Evolutionary conservation across 2,113 vertebrate genomes (phyloP).

Genomic region (Hoplias malabaricus): DNA sequence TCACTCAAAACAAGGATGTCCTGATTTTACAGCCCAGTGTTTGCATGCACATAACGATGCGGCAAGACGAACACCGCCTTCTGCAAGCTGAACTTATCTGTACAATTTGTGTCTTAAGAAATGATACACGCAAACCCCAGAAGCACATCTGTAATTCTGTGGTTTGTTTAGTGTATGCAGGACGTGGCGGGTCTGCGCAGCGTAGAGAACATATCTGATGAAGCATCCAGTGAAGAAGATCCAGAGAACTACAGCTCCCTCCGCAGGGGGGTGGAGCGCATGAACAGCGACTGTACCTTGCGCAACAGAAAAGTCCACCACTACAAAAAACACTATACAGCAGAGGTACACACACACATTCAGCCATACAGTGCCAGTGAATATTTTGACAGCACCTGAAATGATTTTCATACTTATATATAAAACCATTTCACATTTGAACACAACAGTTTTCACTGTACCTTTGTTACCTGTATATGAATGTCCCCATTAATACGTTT

Average conservation of each 20-base stretch:
- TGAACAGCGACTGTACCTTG: slow-evolving; percentile 79
- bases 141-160: background rate
- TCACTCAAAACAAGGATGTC: too few relatives aligned
- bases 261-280: slow-evolving; percentile 75
- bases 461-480: too few relatives aligned
- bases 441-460: too few relatives aligned
- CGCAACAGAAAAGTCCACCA: slow-evolving; percentile 86
- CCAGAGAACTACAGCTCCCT: slow-evolving; percentile 81
- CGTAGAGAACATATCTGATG: slow-evolving; percentile 82
- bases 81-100: too few relatives aligned
- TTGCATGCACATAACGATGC: too few relatives aligned
- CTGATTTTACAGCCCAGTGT: too few relatives aligned
- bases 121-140: background rate
- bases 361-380: background rate
- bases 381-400: background rate
- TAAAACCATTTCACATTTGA: too few relatives aligned
- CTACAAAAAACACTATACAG: slow-evolving; percentile 89
- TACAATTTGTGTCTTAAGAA: too few relatives aligned
- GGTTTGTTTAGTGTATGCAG: slow-evolving; percentile 59
- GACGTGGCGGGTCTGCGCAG: slow-evolving; percentile 69
- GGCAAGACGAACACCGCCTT: too few relatives aligned
- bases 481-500: too few relatives aligned
- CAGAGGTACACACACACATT: slow-evolving; percentile 77
- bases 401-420: background rate
- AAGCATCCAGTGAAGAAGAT: slow-evolving; percentile 96